Percentiles rank a stretch among this genome's conserved stretches.
Evolutionary conservation across 1,140 invertebrate species (phyloP).

Genomic region (Solenopsis fugax): DNA sequence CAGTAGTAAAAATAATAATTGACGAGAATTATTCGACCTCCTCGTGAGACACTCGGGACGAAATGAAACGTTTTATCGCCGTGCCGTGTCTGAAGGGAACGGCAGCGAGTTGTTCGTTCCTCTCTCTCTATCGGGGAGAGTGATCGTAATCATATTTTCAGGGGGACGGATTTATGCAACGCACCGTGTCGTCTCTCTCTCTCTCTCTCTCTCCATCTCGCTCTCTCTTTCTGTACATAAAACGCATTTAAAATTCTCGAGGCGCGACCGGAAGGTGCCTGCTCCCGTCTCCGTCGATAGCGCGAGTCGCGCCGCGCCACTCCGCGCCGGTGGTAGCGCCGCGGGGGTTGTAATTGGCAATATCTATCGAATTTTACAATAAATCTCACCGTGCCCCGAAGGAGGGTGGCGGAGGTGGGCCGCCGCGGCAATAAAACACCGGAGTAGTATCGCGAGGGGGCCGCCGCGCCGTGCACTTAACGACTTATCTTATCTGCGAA

Average conservation of each 20-base stretch:
- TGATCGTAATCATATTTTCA: conserved; percentile 79
- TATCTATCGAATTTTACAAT: conserved; percentile 83
- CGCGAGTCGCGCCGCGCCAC: conserved; percentile 33
- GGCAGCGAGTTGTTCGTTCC: background rate
- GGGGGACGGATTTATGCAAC: conserved; percentile 76
- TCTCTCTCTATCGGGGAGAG: background rate
- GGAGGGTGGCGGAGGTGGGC: conserved; percentile 65
- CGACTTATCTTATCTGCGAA: conserved; percentile 83
- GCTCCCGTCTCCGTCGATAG: conserved; percentile 66
- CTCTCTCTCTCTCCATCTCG: conserved; percentile 40
- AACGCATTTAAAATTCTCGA: conserved; percentile 81
- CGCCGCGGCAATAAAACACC: conserved; percentile 80
- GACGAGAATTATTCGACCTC: conserved; percentile 70
- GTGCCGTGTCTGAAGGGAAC: conserved; percentile 48
- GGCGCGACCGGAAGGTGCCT: conserved; percentile 69
- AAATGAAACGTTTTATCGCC: conserved; percentile 76
- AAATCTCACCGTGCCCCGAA: conserved; percentile 78
- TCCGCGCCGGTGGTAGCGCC: conserved; percentile 53
- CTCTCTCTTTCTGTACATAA: conserved; percentile 75
- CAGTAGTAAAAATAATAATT: conserved; percentile 73
- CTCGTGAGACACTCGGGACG: conserved; percentile 59
- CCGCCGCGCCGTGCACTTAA: conserved; percentile 80
- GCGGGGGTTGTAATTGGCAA: conserved; percentile 80
- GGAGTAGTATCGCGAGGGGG: conserved; percentile 78
- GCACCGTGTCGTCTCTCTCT: conserved; percentile 67